Evolutionary conservation across 2,888 invertebrate species (phyloP).

Genomic region (Pterobdella sp.): DNA sequence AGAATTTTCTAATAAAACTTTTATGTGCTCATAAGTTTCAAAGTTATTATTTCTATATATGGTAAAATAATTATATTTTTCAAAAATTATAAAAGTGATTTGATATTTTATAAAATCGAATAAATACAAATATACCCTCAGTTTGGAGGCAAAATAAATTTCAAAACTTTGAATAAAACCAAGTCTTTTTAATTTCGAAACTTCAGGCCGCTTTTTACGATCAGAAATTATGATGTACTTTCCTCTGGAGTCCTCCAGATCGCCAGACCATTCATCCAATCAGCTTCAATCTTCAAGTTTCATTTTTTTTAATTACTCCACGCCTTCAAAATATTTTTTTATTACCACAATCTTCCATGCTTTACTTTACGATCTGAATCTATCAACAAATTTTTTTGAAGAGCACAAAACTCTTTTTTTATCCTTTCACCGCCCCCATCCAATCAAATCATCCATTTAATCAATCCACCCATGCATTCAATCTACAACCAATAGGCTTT

Average conservation of each 20-base stretch:
- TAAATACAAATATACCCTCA: no score
- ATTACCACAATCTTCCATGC: background rate
- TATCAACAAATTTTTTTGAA: background rate
- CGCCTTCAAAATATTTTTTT: background rate
- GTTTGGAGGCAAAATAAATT: background rate
- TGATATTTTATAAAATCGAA: no score
- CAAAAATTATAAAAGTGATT: no score
- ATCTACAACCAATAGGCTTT: background rate
- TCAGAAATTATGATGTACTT: background rate
- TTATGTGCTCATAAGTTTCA: no score
- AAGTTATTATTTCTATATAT: no score
- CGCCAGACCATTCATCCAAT: background rate
- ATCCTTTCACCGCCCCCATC: slow-evolving; percentile 1
- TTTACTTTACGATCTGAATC: background rate
- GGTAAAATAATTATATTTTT: no score
- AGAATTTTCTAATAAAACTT: no score
- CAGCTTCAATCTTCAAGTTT: background rate
- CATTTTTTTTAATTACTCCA: background rate
- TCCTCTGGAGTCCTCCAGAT: background rate
- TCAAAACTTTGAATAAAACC: background rate
- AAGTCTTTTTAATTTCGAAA: no score
- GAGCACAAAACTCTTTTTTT: background rate
- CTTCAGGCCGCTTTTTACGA: no score
- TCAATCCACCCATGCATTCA: background rate
- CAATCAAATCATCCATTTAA: slow-evolving; percentile 15